A percentile compares a stretch with the other conserved stretches of the same genome.
These are phyloP conservation scores for Agapornis roseicollis DNA, from an alignment of 2,113 vertebrate species.

Conservation along the genomic window DNA sequence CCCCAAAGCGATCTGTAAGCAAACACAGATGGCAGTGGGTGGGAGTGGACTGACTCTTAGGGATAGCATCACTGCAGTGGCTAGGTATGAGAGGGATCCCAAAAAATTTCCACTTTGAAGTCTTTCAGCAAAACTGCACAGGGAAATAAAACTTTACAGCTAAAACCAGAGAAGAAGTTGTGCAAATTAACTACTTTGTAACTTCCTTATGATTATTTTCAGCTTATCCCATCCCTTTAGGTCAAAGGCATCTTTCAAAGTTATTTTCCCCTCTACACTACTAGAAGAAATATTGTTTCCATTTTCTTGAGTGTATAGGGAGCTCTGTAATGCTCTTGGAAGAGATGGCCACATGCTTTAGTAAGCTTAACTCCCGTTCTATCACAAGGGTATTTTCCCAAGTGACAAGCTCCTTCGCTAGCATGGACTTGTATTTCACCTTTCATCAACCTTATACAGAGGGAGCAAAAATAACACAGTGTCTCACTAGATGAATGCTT, in stretches of 20 bases:
- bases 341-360: neutral
- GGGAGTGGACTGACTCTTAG: neutral
- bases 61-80: neutral
- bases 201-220: too few species aligned
- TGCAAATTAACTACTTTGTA: too few species aligned
- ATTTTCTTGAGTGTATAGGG: neutral
- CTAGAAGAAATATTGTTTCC: neutral
- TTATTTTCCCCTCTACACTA: neutral
- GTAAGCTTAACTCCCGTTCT: neutral
- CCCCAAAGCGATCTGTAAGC: slow-evolving; percentile 87
- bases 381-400: neutral
- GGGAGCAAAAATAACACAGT: neutral
- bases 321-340: neutral
- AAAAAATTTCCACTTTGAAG: neutral
- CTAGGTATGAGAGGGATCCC: neutral
- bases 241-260: neutral
- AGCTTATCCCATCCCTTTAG: neutral
- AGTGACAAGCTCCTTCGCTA: neutral
- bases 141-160: neutral
- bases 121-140: neutral
- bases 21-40: slow-evolving; percentile 18
- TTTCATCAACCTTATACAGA: neutral
- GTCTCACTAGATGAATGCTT: too few species aligned
- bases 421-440: neutral
- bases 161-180: neutral